Evolutionary conservation across 30 jellyfish, hydroid and myxozoan genomes (phyloP).

Genomic region (Phacellophora camtschatica): DNA sequence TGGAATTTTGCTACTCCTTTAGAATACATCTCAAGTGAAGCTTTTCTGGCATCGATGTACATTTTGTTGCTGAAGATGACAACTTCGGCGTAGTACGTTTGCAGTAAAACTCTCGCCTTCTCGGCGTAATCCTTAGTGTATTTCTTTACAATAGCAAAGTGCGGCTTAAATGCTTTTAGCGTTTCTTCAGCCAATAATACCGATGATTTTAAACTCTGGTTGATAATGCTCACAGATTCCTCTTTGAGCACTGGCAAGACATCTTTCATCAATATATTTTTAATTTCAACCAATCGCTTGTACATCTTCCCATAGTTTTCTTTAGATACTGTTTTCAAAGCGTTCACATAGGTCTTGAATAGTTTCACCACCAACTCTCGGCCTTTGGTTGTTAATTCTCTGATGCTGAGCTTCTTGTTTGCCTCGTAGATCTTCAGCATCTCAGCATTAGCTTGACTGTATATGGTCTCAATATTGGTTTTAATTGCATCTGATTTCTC

Average conservation of each 20-base stretch:
- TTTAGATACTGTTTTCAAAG: constrained; percentile 14
- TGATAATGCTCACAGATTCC: constrained; percentile 83
- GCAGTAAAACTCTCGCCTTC: background rate
- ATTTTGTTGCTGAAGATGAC: background rate
- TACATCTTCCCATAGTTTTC: constrained; percentile 45
- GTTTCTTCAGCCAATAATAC: constrained; percentile 80
- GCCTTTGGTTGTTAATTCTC: constrained; percentile 40
- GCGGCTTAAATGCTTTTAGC: constrained; percentile 83
- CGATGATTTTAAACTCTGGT: constrained; percentile 83
- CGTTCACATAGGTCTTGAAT: background rate
- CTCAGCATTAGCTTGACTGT: constrained; percentile 39
- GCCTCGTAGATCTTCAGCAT: constrained; percentile 52
- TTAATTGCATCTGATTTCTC: constrained; percentile 19
- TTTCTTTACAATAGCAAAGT: constrained; percentile 42
- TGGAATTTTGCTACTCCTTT: constrained; percentile 3
- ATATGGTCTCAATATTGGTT: constrained; percentile 16
- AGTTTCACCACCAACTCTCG: background rate
- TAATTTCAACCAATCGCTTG: constrained; percentile 31
- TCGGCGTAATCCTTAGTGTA: background rate
- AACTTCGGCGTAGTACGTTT: constrained; percentile 13
- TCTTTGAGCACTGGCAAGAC: constrained; percentile 79
- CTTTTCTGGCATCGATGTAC: constrained; percentile 4
- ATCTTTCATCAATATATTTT: background rate
- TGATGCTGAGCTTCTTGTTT: constrained; percentile 69
- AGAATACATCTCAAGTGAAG: constrained; percentile 30